Conservation (phyloP, 2,888 invertebrate genomes). For the Holacanthella duospinosa region DNA sequence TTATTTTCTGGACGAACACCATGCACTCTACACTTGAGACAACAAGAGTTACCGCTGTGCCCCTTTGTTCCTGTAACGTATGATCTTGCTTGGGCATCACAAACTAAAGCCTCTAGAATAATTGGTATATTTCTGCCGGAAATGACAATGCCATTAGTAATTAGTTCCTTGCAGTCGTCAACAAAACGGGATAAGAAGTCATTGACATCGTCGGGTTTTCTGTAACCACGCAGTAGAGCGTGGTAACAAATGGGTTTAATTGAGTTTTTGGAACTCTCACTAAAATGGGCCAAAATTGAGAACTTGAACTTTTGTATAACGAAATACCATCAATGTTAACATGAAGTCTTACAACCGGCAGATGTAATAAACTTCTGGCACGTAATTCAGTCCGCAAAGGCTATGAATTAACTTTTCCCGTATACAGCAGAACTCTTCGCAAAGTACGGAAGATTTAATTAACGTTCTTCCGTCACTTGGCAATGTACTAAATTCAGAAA, state of each 20-base stretch:
- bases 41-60: neutral
- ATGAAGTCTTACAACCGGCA: neutral
- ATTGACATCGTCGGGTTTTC: neutral
- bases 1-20: neutral
- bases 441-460: neutral
- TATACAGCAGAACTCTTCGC: neutral
- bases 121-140: neutral
- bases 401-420: neutral
- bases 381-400: neutral
- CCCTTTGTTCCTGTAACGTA: neutral
- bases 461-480: neutral
- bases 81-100: neutral
- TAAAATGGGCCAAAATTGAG: neutral
- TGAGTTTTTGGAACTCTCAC: neutral
- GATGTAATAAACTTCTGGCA: neutral
- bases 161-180: neutral
- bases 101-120: neutral
- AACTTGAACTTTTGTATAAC: neutral
- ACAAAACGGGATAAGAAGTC: neutral
- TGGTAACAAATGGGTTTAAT: neutral
- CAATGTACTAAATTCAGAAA: neutral
- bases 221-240: neutral
- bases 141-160: neutral
- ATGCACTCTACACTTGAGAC: neutral
- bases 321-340: neutral